Percentiles rank a stretch among this genome's conserved stretches.
Conservation (phyloP, 1,140 invertebrate genomes). For the Drosophila pseudoobscura region DNA sequence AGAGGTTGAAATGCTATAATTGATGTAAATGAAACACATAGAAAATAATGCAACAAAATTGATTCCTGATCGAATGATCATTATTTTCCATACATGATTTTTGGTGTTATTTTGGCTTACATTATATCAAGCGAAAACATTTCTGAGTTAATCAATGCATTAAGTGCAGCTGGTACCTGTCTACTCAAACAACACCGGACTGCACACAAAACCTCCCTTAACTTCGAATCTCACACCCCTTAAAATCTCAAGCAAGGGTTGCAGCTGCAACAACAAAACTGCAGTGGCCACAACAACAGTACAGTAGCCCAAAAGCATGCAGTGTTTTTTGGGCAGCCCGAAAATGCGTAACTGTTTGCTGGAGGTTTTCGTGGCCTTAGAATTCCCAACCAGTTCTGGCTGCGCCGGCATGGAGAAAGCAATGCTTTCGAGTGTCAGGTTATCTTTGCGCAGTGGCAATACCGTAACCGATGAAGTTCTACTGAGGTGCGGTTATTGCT, state of each 20-base stretch:
- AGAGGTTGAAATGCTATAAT: too few relatives aligned
- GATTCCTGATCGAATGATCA: too few relatives aligned
- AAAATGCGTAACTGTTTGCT: constrained; percentile 13
- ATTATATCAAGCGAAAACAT: too few relatives aligned
- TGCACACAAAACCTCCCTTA: constrained; percentile 8
- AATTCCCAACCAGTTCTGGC: constrained; percentile 64
- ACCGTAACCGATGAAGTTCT: constrained; percentile 72
- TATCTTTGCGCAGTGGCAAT: constrained; percentile 84
- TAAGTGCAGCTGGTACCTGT: too few relatives aligned
- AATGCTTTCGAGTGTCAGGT: background rate
- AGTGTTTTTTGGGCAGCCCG: constrained; percentile 7
- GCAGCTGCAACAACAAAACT: constrained; percentile 15
- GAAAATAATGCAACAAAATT: too few relatives aligned
- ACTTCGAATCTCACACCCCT: background rate
- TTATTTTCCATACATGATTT: too few relatives aligned
- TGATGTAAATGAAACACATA: too few relatives aligned
- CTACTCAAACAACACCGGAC: too few relatives aligned
- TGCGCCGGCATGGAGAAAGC: constrained; percentile 22
- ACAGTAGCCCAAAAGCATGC: constrained; percentile 57
- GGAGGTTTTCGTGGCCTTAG: constrained; percentile 31
- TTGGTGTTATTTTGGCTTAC: too few relatives aligned
- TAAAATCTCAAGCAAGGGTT: background rate
- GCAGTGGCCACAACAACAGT: constrained; percentile 10
- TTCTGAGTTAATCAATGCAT: too few relatives aligned
- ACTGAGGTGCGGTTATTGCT: constrained; percentile 80